Percentiles rank a stretch among this genome's conserved stretches.
These are phyloP conservation scores for Trissolcus basalis DNA, from an alignment of 1,140 invertebrate genomes.

Conservation along the genomic window DNA sequence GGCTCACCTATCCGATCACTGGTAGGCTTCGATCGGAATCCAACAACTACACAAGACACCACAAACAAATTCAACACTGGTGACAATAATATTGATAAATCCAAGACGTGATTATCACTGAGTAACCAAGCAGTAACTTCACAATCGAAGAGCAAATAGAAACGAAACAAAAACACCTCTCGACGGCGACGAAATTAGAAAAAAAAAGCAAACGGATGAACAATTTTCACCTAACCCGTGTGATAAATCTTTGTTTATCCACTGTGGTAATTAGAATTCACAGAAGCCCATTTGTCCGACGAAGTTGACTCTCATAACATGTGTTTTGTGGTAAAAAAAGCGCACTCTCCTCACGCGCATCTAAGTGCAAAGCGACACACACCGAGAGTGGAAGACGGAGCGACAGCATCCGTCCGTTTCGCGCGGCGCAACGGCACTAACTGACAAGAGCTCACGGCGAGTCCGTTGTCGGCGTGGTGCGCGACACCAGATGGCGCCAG, in stretches of 20 bases:
- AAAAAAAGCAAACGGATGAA: too few relatives aligned
- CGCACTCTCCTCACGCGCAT: slow-evolving; percentile 17
- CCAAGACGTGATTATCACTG: slow-evolving; percentile 6
- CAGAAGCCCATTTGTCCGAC: too few relatives aligned
- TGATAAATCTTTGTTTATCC: too few relatives aligned
- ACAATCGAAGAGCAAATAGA: slow-evolving; percentile 17
- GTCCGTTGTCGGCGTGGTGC: slow-evolving; percentile 29
- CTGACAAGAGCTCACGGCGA: slow-evolving; percentile 57
- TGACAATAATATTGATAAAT: slow-evolving; percentile 13
- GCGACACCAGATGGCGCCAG: slow-evolving; percentile 61
- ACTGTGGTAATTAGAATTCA: too few relatives aligned
- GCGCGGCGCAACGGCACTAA: slow-evolving; percentile 72
- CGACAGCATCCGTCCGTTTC: slow-evolving; percentile 47
- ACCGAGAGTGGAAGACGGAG: slow-evolving; percentile 28
- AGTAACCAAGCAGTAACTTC: slow-evolving; percentile 35
- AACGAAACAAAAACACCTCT: slow-evolving; percentile 4
- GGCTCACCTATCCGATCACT: slow-evolving; percentile 15
- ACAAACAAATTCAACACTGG: slow-evolving; percentile 1
- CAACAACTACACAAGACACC: slow-evolving; percentile 27
- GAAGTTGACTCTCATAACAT: too few relatives aligned
- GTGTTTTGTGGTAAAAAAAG: neutral
- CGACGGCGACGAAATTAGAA: neutral
- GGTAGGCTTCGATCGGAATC: slow-evolving; percentile 3
- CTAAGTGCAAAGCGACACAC: neutral
- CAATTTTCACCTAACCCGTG: too few relatives aligned